Conservation (phyloP, 2,113 vertebrate species). For the Leptocoma aspasia region DNA sequence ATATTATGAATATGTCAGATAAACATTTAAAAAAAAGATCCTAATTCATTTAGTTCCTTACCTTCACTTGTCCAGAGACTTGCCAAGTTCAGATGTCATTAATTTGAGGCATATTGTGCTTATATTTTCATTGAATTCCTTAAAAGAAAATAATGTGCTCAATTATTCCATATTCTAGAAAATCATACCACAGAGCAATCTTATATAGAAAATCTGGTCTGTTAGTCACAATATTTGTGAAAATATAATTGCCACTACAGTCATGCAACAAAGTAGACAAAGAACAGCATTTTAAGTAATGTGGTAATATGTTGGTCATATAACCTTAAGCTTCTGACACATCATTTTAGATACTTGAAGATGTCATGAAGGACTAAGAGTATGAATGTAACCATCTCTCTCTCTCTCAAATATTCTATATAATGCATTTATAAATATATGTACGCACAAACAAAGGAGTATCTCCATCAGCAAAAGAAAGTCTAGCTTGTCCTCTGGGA, state of each 20-base stretch:
- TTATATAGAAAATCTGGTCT: background rate
- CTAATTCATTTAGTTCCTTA: background rate
- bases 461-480: background rate
- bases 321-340: conserved; percentile 19
- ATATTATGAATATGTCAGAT: background rate
- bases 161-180: background rate
- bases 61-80: background rate
- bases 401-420: background rate
- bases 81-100: background rate
- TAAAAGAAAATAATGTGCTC: background rate
- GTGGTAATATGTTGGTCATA: background rate
- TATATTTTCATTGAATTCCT: background rate
- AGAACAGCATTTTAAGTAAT: background rate
- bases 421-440: background rate
- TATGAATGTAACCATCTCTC: conserved; percentile 11
- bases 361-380: background rate
- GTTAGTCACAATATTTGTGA: conserved; percentile 26
- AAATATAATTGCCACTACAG: conserved; percentile 17
- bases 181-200: background rate
- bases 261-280: conserved; percentile 19
- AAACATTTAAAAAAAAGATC: background rate
- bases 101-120: background rate
- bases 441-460: background rate
- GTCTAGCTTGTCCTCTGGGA: background rate
- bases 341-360: conserved; percentile 2